Evolutionary conservation across 2,888 invertebrate genomes (phyloP), one percentile per base, ranked within the genome.

Genomic region (Mylabris sibirica): DNA sequence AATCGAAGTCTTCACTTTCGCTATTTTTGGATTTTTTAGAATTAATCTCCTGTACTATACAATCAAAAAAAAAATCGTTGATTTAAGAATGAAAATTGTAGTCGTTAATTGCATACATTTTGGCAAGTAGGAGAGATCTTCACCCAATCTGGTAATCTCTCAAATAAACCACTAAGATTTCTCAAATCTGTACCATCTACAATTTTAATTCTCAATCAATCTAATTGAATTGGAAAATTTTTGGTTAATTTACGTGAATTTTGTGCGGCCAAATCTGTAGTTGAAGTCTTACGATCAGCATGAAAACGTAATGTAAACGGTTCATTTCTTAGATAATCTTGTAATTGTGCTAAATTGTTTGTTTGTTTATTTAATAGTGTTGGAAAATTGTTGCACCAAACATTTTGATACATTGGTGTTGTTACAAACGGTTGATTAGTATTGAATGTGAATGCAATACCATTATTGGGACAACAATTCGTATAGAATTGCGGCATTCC

Each of bases 291-390:
- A 20, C 59, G 67, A 67, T 79, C 76, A 38, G 63, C 59, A 70
- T 79, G 79, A 69, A 81, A 79, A 64, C 74, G 74, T 30, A 80
- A 71, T 63, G 75, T 65, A 71, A 76, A 79, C 0, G 78, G 79
- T 59, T 76, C 77, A 6, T 69, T 69, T 60, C 70, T 72, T 22
- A 76, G 38, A 53, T 73, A 72, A 64, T 77, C 75, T 38, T 77
- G 75, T 38, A 78, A 63, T 59, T 77, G 66, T 69, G 2, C 61
- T 20, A 61, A 64, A 61, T 59, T 17, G 20, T 20, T 69, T 64
- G 49, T 63, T 38, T 24, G 38, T 62, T 6, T 38, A 44, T 38
- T 61, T 8, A 24, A 38, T 2, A 26, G 5, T 24, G 14, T 20
- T 24, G 38, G 26, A 22, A 62, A 26, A 26, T 62, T 38, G 17